These are phyloP conservation scores for Pachliopta kotzebuea DNA, from an alignment of 2,888 invertebrate genomes.

Conservation along the genomic window DNA sequence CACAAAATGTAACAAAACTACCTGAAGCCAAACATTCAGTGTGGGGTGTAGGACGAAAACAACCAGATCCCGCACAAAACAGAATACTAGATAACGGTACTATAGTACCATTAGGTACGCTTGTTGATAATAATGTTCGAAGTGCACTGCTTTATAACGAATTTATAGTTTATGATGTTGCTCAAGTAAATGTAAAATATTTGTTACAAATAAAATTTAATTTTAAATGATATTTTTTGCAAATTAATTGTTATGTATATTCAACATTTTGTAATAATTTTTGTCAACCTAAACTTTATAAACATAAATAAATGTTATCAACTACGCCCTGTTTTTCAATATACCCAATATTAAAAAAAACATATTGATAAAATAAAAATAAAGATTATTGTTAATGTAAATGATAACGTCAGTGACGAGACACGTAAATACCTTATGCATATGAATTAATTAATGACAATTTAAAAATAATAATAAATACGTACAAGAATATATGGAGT, in stretches of 20 bases:
- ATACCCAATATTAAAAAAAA: not conserved
- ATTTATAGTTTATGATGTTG: constrained; percentile 96
- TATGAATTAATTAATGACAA: too few species aligned
- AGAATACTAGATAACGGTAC: constrained; percentile 35
- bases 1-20: constrained; percentile 88
- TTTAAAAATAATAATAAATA: too few species aligned
- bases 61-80: constrained; percentile 84
- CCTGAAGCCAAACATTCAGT: constrained; percentile 92
- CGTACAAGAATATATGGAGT: too few species aligned
- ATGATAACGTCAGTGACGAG: too few species aligned
- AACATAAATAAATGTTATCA: not conserved
- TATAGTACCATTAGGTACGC: constrained; percentile 87
- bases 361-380: not conserved
- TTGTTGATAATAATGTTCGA: constrained; percentile 54
- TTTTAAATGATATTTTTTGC: constrained; percentile 17
- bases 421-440: too few species aligned
- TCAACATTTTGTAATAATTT: not conserved
- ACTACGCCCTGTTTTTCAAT: not conserved
- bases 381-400: too few species aligned
- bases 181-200: constrained; percentile 95
- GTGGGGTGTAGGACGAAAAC: constrained; percentile 91
- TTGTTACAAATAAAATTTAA: constrained; percentile 85
- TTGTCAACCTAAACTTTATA: not conserved
- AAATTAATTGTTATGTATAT: not conserved
- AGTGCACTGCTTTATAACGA: constrained; percentile 92